A percentile compares a stretch with the other conserved stretches of the same genome.
These are phyloP conservation scores for Clarias fuscus DNA, from an alignment of 2,797 vertebrate genomes.

Conservation along the genomic window DNA sequence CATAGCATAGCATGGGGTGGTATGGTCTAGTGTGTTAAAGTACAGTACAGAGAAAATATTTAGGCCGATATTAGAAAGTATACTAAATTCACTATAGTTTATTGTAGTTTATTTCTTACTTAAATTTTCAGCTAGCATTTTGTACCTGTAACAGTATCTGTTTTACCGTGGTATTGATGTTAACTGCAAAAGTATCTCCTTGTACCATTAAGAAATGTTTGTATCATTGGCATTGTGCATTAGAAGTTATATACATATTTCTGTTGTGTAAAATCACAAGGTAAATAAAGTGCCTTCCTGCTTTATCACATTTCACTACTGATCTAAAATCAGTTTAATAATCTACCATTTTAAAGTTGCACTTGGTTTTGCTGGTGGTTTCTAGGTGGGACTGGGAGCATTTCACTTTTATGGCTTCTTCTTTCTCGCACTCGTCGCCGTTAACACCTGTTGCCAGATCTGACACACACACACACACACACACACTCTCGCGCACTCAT, in stretches of 20 bases:
- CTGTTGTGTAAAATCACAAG: neutral
- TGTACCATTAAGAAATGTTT: neutral
- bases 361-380: slow-evolving; percentile 19
- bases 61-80: neutral
- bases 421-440: slow-evolving; percentile 4
- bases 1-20: neutral
- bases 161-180: neutral
- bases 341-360: neutral
- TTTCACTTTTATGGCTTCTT: slow-evolving; percentile 27
- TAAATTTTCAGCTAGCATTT: neutral
- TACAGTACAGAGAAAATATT: neutral
- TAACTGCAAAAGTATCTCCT: neutral
- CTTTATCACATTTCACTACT: neutral
- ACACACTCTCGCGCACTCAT: slow-evolving; percentile 20
- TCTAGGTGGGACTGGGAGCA: slow-evolving; percentile 48
- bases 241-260: neutral
- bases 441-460: slow-evolving; percentile 43
- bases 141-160: neutral
- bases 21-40: neutral
- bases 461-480: neutral
- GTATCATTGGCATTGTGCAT: too few relatives aligned
- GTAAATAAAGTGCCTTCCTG: neutral
- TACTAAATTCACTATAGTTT: neutral
- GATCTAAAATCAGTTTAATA: too few relatives aligned
- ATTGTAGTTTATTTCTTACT: neutral